phyloP scores from a whole-genome alignment of 2,888 invertebrate species.

The Oegoconia quadripuncta region DNA sequence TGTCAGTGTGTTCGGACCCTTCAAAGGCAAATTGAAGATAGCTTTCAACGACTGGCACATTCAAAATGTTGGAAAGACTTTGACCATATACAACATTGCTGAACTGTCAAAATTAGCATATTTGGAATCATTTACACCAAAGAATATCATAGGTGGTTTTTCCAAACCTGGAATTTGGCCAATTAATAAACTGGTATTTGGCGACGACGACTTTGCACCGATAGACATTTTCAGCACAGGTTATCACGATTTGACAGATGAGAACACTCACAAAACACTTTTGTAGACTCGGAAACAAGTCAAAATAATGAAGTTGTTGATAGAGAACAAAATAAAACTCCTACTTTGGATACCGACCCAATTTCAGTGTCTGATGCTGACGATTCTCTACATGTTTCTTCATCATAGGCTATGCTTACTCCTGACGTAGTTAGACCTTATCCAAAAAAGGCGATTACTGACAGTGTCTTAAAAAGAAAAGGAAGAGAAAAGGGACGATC shows the following conservation, averaged over 20 bases:
- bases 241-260: too few species aligned
- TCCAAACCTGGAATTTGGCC: conserved; percentile 24
- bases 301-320: too few species aligned
- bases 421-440: conserved; percentile 21
- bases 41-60: conserved; percentile 26
- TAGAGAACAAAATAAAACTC: conserved; percentile 20
- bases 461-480: too few species aligned
- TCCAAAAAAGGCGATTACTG: conserved; percentile 23
- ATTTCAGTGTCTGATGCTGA: conserved; percentile 18
- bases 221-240: too few species aligned
- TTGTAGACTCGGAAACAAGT: too few species aligned
- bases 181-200: conserved; percentile 20
- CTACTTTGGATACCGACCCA: conserved; percentile 16
- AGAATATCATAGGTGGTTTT: conserved; percentile 22
- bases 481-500: conserved; percentile 19
- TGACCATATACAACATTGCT: conserved; percentile 20
- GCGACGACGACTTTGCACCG: conserved; percentile 26
- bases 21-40: conserved; percentile 20
- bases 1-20: conserved; percentile 21
- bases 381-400: conserved; percentile 14
- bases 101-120: conserved; percentile 18
- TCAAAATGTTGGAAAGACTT: too few species aligned
- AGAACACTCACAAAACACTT: too few species aligned
- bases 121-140: conserved; percentile 22
- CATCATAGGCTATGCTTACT: conserved; percentile 12